Evolutionary conservation across 2,113 vertebrate genomes (phyloP).

Genomic region (Pithys albifrons): DNA sequence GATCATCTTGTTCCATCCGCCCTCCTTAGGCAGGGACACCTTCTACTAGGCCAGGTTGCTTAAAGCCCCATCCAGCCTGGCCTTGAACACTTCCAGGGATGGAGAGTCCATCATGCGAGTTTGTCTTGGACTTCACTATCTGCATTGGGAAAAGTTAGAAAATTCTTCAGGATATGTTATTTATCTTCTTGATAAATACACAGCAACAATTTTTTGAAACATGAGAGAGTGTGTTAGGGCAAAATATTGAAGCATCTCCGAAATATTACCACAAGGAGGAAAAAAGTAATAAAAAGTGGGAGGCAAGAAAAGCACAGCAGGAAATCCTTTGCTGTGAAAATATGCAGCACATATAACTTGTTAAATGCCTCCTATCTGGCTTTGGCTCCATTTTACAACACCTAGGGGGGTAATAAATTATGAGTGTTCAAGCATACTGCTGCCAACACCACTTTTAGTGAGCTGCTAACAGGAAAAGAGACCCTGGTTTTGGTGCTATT

Average conservation of each 20-base stretch:
- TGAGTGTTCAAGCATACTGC: neutral
- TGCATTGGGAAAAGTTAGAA: neutral
- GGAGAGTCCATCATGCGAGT: neutral
- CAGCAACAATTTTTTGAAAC: neutral
- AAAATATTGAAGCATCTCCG: neutral
- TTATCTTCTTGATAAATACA: neutral
- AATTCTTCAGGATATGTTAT: neutral
- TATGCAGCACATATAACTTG: neutral
- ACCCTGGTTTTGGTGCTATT: neutral
- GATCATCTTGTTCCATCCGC: neutral
- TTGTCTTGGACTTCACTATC: neutral
- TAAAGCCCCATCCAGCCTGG: neutral
- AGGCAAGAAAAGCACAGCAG: neutral
- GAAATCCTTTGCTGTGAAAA: slow-evolving; percentile 21
- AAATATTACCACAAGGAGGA: neutral
- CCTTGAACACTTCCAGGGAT: too few species aligned
- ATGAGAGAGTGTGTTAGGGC: neutral
- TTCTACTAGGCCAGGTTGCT: neutral
- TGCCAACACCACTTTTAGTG: neutral
- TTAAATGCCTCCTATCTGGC: slow-evolving; percentile 1
- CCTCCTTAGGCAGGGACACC: neutral
- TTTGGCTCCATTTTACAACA: neutral
- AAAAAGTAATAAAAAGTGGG: neutral
- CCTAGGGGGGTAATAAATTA: slow-evolving; percentile 55
- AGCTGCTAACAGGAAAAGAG: neutral